phyloP scores from a whole-genome alignment of 23 tunicate species.

The Pegea sp. region DNA sequence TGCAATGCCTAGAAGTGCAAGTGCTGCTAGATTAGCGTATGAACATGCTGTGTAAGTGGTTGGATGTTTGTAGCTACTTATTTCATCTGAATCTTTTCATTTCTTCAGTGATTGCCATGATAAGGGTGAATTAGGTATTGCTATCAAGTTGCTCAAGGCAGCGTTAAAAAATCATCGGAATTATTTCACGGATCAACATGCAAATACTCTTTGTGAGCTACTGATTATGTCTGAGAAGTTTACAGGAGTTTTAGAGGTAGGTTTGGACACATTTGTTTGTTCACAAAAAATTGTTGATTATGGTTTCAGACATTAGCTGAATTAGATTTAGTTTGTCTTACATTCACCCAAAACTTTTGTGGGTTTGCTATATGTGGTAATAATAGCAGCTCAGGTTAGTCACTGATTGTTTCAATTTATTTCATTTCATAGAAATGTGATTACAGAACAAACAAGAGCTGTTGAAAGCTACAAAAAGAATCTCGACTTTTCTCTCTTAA shows the following conservation, averaged over 20 bases:
- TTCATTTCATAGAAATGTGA: too few relatives aligned
- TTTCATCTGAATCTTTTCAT: background rate
- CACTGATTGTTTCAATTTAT: too few relatives aligned
- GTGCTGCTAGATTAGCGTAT: constrained; percentile 24
- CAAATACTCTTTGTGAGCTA: constrained; percentile 59
- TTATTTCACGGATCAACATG: constrained; percentile 40
- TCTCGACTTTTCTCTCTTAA: too few relatives aligned
- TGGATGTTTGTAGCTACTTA: background rate
- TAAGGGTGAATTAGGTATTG: constrained; percentile 12
- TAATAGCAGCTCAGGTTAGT: too few relatives aligned
- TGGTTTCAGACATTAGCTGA: too few relatives aligned
- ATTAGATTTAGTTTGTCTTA: too few relatives aligned
- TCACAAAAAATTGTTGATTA: too few relatives aligned
- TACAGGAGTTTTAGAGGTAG: constrained; percentile 24
- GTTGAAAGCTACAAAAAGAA: too few relatives aligned
- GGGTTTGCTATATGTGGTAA: too few relatives aligned
- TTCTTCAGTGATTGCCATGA: constrained; percentile 22
- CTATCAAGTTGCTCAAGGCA: constrained; percentile 30
- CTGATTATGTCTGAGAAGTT: constrained; percentile 15
- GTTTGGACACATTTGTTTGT: too few relatives aligned
- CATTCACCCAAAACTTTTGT: too few relatives aligned
- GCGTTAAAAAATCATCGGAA: constrained; percentile 18
- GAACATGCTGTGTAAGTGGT: constrained; percentile 26
- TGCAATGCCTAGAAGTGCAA: constrained; percentile 21
- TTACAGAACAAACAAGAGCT: too few relatives aligned